A percentile compares a stretch with the other conserved stretches of the same genome.
phyloP scores from a whole-genome alignment of 1,140 invertebrate species.

The Himalopsyche phryganea region DNA sequence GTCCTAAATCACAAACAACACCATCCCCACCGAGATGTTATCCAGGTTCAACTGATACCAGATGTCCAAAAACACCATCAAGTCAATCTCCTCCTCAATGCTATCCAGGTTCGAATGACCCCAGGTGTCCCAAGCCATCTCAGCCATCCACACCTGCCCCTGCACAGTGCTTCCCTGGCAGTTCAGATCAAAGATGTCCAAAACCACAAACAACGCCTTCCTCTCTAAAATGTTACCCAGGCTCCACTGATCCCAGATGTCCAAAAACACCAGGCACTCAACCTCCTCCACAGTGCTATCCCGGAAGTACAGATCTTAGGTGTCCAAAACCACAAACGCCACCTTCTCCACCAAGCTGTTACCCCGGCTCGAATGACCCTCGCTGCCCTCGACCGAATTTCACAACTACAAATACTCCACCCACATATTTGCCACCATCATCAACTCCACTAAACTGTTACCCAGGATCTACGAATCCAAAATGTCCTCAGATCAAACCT shows the following conservation, averaged over 20 bases:
- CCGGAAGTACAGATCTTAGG: conserved; percentile 35
- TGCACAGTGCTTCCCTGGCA: conserved; percentile 40
- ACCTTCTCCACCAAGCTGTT: conserved; percentile 36
- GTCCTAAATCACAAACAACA: conserved; percentile 30
- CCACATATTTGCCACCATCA: conserved; percentile 20
- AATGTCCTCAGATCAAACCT: conserved; percentile 40
- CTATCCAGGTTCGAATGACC: conserved; percentile 51
- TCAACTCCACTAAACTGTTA: conserved; percentile 39
- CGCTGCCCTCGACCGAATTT: conserved; percentile 34
- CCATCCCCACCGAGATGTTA: conserved; percentile 27
- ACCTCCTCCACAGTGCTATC: conserved; percentile 39
- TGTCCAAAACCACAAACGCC: conserved; percentile 38
- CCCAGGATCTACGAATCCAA: conserved; percentile 48
- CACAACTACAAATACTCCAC: conserved; percentile 26
- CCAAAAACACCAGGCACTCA: conserved; percentile 30
- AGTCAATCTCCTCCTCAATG: conserved; percentile 43
- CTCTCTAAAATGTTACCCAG: conserved; percentile 32
- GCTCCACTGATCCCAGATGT: conserved; percentile 36
- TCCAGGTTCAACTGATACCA: conserved; percentile 32
- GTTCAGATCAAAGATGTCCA: conserved; percentile 36
- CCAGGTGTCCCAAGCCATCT: conserved; percentile 27
- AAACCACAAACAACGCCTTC: conserved; percentile 24
- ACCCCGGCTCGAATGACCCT: conserved; percentile 36
- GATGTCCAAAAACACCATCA: conserved; percentile 21
- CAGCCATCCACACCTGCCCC: conserved; percentile 31